Percentiles rank a stretch among this genome's conserved stretches.
phyloP scores from a whole-genome alignment of 30 jellyfish, hydroid and myxozoan species.

The Rhopilema esculentum region DNA sequence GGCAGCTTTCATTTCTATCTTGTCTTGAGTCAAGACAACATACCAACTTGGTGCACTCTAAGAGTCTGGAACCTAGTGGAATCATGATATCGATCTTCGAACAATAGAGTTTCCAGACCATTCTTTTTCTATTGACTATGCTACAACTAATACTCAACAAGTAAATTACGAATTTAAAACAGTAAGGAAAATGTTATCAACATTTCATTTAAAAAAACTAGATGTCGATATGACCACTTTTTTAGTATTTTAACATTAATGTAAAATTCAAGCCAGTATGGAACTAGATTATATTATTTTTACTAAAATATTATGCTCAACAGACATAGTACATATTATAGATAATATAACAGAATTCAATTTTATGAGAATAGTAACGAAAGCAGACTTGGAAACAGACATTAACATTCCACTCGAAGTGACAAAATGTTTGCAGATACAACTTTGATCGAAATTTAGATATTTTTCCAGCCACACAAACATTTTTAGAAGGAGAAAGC shows the following conservation, averaged over 20 bases:
- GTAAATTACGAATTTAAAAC: too few relatives aligned
- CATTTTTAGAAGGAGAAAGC: background rate
- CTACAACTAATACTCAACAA: too few relatives aligned
- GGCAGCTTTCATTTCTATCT: constrained; percentile 4
- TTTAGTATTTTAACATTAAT: background rate
- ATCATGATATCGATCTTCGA: too few relatives aligned
- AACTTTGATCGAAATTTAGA: background rate
- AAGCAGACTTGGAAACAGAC: background rate
- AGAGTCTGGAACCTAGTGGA: too few relatives aligned
- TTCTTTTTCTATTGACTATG: too few relatives aligned
- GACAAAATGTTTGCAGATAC: background rate
- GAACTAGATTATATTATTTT: background rate
- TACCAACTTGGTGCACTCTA: too few relatives aligned
- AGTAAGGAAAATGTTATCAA: too few relatives aligned
- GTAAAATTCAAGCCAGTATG: background rate
- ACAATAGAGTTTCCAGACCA: too few relatives aligned
- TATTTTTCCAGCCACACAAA: background rate
- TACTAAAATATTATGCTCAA: background rate
- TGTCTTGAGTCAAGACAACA: too few relatives aligned
- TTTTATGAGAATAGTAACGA: background rate
- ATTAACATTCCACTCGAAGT: background rate
- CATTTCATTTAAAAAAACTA: too few relatives aligned
- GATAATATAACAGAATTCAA: background rate
- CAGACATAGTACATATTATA: background rate
- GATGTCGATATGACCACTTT: too few relatives aligned